Evolutionary conservation across 2,888 invertebrate species (phyloP).

Genomic region (Punctoribates punctum): DNA sequence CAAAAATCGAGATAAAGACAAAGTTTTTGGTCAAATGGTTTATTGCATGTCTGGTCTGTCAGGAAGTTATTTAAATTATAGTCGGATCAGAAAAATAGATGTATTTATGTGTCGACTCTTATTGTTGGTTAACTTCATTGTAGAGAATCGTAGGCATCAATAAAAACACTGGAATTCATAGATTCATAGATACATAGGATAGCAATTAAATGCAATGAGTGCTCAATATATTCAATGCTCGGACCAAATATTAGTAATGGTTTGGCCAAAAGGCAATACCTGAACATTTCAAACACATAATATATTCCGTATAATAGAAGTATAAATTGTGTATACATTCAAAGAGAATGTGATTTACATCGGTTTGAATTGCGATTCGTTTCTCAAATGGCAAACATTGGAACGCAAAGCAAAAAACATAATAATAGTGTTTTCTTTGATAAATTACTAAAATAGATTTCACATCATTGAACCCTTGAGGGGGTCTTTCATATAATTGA

Average conservation of each 20-base stretch:
- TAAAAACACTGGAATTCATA: constrained; percentile 23
- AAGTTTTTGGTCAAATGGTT: not conserved
- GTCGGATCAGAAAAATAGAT: not conserved
- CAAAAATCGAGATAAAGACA: not conserved
- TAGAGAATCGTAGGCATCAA: not conserved
- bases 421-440: constrained; percentile 38
- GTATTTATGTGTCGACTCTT: not conserved
- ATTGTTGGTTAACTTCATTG: not conserved
- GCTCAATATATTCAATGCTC: not conserved
- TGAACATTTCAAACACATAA: constrained; percentile 2
- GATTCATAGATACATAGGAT: constrained; percentile 1
- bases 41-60: constrained; percentile 11
- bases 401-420: constrained; percentile 33
- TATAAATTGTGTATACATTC: constrained; percentile 21
- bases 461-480: constrained; percentile 32
- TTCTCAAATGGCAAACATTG: constrained; percentile 19
- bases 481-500: constrained; percentile 34
- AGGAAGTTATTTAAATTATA: constrained; percentile 35
- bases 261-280: constrained; percentile 23
- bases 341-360: constrained; percentile 38
- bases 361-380: constrained; percentile 16
- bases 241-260: constrained; percentile 21
- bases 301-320: constrained; percentile 17
- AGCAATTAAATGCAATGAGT: constrained; percentile 34
- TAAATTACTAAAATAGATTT: constrained; percentile 34